These are phyloP conservation scores for Ahaetulla prasina DNA, from an alignment of 2,113 vertebrate genomes.

Conservation along the genomic window DNA sequence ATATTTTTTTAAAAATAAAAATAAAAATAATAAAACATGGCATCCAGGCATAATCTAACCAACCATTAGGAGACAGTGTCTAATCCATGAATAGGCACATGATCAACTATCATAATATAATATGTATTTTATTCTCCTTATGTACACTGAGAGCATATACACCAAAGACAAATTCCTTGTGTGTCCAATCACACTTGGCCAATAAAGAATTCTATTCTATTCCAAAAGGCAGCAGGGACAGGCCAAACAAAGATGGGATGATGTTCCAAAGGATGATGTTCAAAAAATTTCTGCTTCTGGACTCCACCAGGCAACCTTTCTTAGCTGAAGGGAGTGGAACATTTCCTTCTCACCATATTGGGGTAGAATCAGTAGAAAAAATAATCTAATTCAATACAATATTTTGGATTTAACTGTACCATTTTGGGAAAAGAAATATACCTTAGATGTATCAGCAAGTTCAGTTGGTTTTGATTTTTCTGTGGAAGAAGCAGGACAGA, in stretches of 20 bases:
- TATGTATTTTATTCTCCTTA: too few species aligned
- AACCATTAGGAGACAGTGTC: background rate
- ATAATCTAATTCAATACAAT: background rate
- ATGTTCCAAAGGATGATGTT: background rate
- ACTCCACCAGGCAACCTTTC: background rate
- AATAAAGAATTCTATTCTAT: too few species aligned
- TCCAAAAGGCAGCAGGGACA: background rate
- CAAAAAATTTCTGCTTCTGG: background rate
- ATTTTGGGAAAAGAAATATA: slow-evolving; percentile 42
- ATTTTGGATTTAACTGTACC: background rate
- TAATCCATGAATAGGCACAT: background rate
- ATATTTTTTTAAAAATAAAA: background rate
- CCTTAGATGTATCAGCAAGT: slow-evolving; percentile 46
- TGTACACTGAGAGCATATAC: too few species aligned
- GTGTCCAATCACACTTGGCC: too few species aligned
- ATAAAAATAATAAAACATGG: background rate
- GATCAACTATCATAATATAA: too few species aligned
- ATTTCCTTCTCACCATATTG: background rate
- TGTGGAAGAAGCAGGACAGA: slow-evolving; percentile 19
- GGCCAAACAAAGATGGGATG: background rate
- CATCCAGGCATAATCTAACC: background rate
- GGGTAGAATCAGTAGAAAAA: background rate
- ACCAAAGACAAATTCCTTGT: too few species aligned
- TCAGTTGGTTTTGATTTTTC: slow-evolving; percentile 38
- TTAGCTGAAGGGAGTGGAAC: background rate